Percentiles rank a stretch among this genome's conserved stretches.
phyloP scores from a whole-genome alignment of 2,797 vertebrate genomes.

The Acipenser oxyrinchus region DNA sequence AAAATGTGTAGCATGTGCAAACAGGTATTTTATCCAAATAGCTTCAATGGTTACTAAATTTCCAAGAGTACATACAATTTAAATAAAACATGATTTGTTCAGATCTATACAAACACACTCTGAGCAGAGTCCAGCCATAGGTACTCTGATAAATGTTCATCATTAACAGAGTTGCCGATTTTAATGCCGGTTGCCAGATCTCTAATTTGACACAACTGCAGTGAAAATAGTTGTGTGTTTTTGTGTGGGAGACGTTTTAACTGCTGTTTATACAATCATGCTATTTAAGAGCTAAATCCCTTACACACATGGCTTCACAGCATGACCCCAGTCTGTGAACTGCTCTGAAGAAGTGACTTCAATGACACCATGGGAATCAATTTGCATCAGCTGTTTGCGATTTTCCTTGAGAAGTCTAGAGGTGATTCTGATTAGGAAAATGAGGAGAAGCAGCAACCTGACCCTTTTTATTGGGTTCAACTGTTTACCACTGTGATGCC shows the following conservation, averaged over 20 bases:
- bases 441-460: conserved; percentile 73
- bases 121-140: no score
- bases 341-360: conserved; percentile 66
- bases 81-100: no score
- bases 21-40: no score
- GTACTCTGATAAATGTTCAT: no score
- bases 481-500: conserved; percentile 79
- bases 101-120: no score
- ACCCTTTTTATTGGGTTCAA: conserved; percentile 93
- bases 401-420: conserved; percentile 66
- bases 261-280: conserved; percentile 58
- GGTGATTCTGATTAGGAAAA: conserved; percentile 65
- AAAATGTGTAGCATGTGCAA: no score
- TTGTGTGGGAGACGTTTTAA: conserved; percentile 54
- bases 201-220: not conserved
- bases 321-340: conserved; percentile 65
- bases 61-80: no score
- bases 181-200: not conserved
- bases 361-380: conserved; percentile 73
- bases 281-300: conserved; percentile 56
- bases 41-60: no score
- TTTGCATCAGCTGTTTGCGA: conserved; percentile 74
- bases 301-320: conserved; percentile 42
- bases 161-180: not conserved
- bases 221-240: conserved; percentile 51